phyloP scores from a whole-genome alignment of 92 coral and sea anemone species.

The Heteractis magnifica region DNA sequence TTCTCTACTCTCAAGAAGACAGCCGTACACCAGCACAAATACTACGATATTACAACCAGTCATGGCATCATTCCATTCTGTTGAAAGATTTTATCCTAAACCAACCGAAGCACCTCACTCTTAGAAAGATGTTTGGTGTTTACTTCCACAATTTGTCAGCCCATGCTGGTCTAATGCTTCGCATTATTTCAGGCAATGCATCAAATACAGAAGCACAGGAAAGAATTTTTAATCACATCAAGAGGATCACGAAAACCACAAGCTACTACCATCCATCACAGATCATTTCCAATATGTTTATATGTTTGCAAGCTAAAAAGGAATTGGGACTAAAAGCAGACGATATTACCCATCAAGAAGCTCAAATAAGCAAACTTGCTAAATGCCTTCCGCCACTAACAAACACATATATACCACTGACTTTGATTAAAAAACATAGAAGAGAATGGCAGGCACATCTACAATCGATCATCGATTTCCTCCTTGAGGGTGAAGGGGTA shows the following conservation, averaged over 20 bases:
- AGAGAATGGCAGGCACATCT: conserved; percentile 55
- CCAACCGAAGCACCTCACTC: conserved; percentile 24
- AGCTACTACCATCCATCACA: conserved; percentile 47
- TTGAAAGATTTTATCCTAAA: conserved; percentile 18
- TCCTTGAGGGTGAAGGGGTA: conserved; percentile 52
- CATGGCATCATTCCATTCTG: conserved; percentile 47
- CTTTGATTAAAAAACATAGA: conserved; percentile 23
- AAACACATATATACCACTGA: conserved; percentile 41
- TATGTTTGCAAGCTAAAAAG: conserved; percentile 42
- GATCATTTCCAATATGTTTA: conserved; percentile 45
- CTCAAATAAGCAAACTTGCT: conserved; percentile 46
- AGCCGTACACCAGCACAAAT: conserved; percentile 13
- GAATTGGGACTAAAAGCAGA: conserved; percentile 36
- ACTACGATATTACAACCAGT: conserved; percentile 29
- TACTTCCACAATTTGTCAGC: conserved; percentile 40
- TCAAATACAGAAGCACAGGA: conserved; percentile 48
- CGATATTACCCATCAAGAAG: conserved; percentile 46
- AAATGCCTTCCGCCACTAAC: conserved; percentile 22
- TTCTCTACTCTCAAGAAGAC: conserved; percentile 22
- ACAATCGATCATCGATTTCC: conserved; percentile 43
- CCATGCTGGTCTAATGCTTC: conserved; percentile 40
- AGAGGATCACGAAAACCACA: conserved; percentile 38
- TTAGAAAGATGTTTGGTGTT: conserved; percentile 43
- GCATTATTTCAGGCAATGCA: conserved; percentile 31
- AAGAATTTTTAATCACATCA: conserved; percentile 40